Percentiles rank a stretch among this genome's conserved stretches.
phyloP scores from a whole-genome alignment of 2,113 vertebrate species.

The Nettapus auritus region DNA sequence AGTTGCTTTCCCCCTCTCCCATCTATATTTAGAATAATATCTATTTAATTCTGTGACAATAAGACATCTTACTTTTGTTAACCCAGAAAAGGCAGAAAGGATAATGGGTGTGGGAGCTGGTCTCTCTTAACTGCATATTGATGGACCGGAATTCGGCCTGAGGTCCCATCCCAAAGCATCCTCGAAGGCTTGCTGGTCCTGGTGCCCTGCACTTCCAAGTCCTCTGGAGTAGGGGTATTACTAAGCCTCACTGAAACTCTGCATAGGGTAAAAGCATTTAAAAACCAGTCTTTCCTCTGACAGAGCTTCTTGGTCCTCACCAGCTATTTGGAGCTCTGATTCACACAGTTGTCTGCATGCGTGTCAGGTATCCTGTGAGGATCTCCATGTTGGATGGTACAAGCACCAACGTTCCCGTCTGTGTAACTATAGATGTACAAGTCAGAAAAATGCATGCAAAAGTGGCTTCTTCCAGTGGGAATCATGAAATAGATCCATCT shows the following conservation, averaged over 20 bases:
- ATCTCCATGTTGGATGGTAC: not conserved
- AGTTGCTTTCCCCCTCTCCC: not conserved
- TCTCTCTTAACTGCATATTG: not conserved
- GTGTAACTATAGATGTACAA: accelerated
- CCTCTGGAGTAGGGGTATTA: not conserved
- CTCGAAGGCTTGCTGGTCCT: not conserved
- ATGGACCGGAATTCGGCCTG: not conserved
- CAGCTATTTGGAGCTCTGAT: not conserved
- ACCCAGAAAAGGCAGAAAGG: not conserved
- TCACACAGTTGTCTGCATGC: accelerated
- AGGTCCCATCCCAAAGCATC: not conserved
- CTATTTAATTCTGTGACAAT: not conserved
- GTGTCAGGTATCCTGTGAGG: not conserved
- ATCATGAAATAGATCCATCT: not conserved
- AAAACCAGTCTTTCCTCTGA: not conserved
- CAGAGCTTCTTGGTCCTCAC: not conserved
- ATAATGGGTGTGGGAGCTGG: not conserved
- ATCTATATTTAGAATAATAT: not conserved
- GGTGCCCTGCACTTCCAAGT: not conserved
- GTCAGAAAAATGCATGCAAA: not conserved
- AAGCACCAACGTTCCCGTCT: not conserved
- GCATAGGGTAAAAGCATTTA: not conserved
- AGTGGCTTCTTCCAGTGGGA: not conserved
- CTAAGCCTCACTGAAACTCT: not conserved
- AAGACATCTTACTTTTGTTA: not conserved